Conservation (phyloP, 2,888 invertebrate genomes). For the Hirudinaria manillensis region DNA sequence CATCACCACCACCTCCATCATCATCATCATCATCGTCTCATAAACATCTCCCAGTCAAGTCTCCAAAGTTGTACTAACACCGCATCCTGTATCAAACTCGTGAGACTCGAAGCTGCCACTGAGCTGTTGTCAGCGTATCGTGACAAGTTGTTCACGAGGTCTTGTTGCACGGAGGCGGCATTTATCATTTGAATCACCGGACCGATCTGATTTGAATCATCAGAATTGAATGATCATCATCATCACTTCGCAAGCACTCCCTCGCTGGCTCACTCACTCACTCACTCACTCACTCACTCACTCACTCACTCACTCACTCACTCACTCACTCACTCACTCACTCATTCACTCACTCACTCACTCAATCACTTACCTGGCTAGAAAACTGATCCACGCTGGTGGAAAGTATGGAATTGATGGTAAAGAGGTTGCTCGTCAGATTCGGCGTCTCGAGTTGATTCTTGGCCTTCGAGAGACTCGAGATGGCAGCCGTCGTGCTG, state of each 20-base stretch:
- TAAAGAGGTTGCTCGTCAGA: neutral
- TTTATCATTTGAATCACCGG: neutral
- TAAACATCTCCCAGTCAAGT: no score
- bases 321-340: no score
- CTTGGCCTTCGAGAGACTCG: conserved; percentile 2
- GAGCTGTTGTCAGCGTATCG: conserved; percentile 18
- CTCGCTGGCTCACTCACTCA: no score
- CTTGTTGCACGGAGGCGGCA: neutral
- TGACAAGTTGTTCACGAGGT: neutral
- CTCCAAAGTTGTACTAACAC: neutral
- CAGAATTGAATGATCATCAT: no score
- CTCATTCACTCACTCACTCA: no score
- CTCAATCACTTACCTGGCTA: neutral
- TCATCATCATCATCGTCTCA: no score
- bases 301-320: no score
- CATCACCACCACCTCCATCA: no score
- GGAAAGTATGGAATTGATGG: neutral
- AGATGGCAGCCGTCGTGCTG: neutral
- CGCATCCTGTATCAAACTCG: neutral
- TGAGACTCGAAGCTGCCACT: neutral
- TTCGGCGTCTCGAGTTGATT: neutral
- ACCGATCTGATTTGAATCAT: neutral
- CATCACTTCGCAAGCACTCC: no score
- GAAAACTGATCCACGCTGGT: conserved; percentile 10
- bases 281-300: no score